Conservation (phyloP, 1,140 invertebrate genomes). For the Chionoecetes opilio region DNA sequence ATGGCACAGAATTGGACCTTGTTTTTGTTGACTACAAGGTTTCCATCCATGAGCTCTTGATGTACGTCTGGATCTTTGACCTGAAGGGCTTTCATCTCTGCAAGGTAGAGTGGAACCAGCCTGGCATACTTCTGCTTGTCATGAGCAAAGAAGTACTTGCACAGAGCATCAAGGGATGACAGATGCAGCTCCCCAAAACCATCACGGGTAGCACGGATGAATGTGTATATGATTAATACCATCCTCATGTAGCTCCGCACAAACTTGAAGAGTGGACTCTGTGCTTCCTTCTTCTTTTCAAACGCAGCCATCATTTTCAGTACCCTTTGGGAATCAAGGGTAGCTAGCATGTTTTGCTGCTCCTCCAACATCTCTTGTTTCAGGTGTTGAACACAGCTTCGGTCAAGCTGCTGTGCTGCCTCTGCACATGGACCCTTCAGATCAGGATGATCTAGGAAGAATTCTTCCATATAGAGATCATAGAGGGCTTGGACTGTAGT, state of each 20-base stretch:
- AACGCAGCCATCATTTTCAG: slow-evolving; percentile 41
- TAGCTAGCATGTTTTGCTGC: background rate
- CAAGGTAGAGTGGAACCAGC: slow-evolving; percentile 57
- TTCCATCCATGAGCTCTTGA: slow-evolving; percentile 2
- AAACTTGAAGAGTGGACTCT: slow-evolving; percentile 40
- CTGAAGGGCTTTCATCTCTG: slow-evolving; percentile 38
- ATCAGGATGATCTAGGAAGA: slow-evolving; percentile 46
- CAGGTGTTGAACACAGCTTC: background rate
- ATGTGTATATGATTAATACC: slow-evolving; percentile 48
- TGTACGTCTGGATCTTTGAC: slow-evolving; percentile 33
- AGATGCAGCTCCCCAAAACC: slow-evolving; percentile 53
- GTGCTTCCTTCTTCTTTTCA: slow-evolving; percentile 8
- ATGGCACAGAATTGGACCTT: slow-evolving; percentile 41
- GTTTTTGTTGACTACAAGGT: slow-evolving; percentile 43
- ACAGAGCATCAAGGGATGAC: slow-evolving; percentile 57
- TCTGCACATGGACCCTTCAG: slow-evolving; percentile 39
- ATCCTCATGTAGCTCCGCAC: slow-evolving; percentile 42
- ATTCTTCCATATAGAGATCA: slow-evolving; percentile 45
- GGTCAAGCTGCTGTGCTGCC: slow-evolving; percentile 32
- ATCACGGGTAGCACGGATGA: slow-evolving; percentile 54
- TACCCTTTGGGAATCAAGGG: background rate
- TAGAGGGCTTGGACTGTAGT: slow-evolving; percentile 54
- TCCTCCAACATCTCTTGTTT: slow-evolving; percentile 36
- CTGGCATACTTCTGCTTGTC: slow-evolving; percentile 64
- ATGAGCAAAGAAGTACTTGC: slow-evolving; percentile 68